A percentile compares a stretch with the other conserved stretches of the same genome.
These are phyloP conservation scores for Diogma glabrata DNA, from an alignment of 2,888 invertebrate species.

Conservation along the genomic window DNA sequence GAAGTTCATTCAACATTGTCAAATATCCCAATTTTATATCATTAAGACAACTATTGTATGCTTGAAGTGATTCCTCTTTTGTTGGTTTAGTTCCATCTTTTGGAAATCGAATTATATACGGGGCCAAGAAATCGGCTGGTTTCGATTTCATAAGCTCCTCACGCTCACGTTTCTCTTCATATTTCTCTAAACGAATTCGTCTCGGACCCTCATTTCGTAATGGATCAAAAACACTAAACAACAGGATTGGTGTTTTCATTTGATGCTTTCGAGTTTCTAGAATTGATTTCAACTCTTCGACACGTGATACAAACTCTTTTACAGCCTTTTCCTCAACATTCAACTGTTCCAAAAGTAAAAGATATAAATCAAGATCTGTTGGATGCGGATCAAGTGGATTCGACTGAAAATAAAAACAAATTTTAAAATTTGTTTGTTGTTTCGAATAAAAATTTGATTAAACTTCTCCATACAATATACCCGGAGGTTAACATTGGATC, in stretches of 20 bases:
- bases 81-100: conserved; percentile 21
- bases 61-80: conserved; percentile 25
- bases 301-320: conserved; percentile 40
- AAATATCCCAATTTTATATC: conserved; percentile 55
- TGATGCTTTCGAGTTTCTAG: conserved; percentile 39
- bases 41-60: conserved; percentile 42
- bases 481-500: conserved; percentile 50
- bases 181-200: conserved; percentile 37
- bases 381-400: conserved; percentile 47
- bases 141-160: conserved; percentile 39
- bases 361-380: conserved; percentile 51
- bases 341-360: conserved; percentile 49
- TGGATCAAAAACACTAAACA: conserved; percentile 43
- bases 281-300: conserved; percentile 35
- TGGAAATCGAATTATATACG: conserved; percentile 44
- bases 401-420: conserved; percentile 45
- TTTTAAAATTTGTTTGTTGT: conserved; percentile 11
- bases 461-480: conserved; percentile 52
- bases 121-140: conserved; percentile 44
- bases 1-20: conserved; percentile 50
- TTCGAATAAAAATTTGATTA: not conserved
- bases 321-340: conserved; percentile 46
- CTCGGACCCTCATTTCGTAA: conserved; percentile 42
- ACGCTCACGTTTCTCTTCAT: conserved; percentile 29
- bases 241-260: conserved; percentile 38